These are phyloP conservation scores for Plumapathes pennacea DNA, from an alignment of 92 coral and sea anemone genomes.

Conservation along the genomic window DNA sequence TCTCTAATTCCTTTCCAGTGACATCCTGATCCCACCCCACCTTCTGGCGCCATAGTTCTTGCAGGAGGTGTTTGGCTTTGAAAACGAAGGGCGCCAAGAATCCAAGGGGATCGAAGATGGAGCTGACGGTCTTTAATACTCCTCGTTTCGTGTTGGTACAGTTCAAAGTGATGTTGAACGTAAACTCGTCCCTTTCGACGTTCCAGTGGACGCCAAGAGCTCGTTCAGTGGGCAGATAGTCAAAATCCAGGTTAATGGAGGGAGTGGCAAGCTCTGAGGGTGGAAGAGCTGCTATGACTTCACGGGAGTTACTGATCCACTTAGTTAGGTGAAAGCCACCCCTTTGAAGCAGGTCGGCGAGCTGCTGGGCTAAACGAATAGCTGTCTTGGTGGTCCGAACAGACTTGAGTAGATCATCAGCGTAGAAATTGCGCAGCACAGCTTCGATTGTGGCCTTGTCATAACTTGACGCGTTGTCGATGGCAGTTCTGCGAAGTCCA, in stretches of 20 bases:
- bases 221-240: slow-evolving; percentile 32
- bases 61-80: slow-evolving; percentile 53
- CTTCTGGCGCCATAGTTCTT: slow-evolving; percentile 44
- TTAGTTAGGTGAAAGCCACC: slow-evolving; percentile 49
- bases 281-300: slow-evolving; percentile 20
- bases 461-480: slow-evolving; percentile 29
- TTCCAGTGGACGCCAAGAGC: slow-evolving; percentile 49
- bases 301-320: slow-evolving; percentile 34
- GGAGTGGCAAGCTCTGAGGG: slow-evolving; percentile 25
- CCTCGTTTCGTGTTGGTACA: slow-evolving; percentile 62
- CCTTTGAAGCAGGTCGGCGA: slow-evolving; percentile 21
- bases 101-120: slow-evolving; percentile 50
- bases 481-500: slow-evolving; percentile 31
- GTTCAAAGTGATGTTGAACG: slow-evolving; percentile 38
- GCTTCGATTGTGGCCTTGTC: slow-evolving; percentile 24
- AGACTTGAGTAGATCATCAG: slow-evolving; percentile 33
- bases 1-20: slow-evolving; percentile 28
- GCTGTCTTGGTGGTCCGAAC: slow-evolving; percentile 14
- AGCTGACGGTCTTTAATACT: slow-evolving; percentile 38
- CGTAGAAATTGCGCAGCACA: slow-evolving; percentile 25
- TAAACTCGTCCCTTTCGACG: slow-evolving; percentile 44
- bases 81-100: slow-evolving; percentile 54
- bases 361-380: slow-evolving; percentile 18
- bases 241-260: slow-evolving; percentile 31
- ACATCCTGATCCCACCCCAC: slow-evolving; percentile 39